These are phyloP conservation scores for Sorex fumeus DNA, from an alignment of 2,113 vertebrate genomes.

Conservation along the genomic window DNA sequence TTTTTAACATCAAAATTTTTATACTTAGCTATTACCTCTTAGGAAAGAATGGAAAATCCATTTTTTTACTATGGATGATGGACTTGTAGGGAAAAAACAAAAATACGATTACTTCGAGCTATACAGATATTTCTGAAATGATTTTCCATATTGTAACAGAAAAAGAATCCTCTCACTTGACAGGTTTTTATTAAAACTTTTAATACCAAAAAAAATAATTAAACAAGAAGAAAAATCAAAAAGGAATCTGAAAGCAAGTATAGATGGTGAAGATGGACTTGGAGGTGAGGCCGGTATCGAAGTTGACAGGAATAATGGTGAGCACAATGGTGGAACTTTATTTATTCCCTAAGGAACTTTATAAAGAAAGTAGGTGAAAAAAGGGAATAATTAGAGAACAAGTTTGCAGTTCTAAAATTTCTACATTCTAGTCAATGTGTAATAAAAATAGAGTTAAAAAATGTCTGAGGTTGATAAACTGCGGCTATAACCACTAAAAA, in stretches of 20 bases:
- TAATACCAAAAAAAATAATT: constrained; percentile 25
- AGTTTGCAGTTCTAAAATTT: constrained; percentile 41
- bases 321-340: not conserved
- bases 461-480: constrained; percentile 43
- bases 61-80: not conserved
- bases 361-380: not conserved
- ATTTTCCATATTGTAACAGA: constrained; percentile 44
- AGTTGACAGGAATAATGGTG: not conserved
- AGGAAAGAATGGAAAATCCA: not conserved
- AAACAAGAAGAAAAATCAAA: not conserved
- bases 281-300: not conserved
- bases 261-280: not conserved
- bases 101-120: constrained; percentile 17
- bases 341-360: not conserved
- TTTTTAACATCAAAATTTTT: constrained; percentile 63
- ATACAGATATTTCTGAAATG: not conserved
- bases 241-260: not conserved
- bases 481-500: not conserved
- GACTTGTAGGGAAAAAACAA: constrained; percentile 40
- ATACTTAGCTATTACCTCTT: not conserved
- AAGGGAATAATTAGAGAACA: constrained; percentile 10
- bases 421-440: not conserved
- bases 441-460: not conserved
- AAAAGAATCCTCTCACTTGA: not conserved
- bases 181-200: not conserved